Conservation (phyloP, 2,888 invertebrate genomes). For the Eudemis profundana region DNA sequence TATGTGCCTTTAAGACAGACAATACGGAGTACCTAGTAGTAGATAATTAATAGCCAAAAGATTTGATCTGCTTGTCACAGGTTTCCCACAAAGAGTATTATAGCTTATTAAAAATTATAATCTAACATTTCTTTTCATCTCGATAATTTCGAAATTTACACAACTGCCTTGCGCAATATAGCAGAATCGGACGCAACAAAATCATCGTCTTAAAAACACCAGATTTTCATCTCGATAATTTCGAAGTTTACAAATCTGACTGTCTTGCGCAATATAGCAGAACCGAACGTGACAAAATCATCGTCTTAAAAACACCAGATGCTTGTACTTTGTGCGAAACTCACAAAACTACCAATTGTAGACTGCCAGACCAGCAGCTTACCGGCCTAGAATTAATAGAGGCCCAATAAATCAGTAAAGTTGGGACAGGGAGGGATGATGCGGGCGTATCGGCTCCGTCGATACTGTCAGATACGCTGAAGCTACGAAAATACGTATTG, state of each 20-base stretch:
- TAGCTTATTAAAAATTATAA: no score
- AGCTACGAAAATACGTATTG: not conserved
- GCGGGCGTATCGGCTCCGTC: constrained; percentile 47
- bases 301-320: not conserved
- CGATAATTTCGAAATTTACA: no score
- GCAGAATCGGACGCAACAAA: not conserved
- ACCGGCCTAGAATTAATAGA: constrained; percentile 31
- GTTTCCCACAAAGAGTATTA: no score
- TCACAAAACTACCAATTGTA: not conserved
- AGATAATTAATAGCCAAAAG: no score
- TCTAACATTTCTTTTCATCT: no score
- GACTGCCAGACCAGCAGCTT: not conserved
- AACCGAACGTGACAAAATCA: not conserved
- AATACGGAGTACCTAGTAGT: no score
- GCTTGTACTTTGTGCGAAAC: not conserved
- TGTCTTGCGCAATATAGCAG: no score
- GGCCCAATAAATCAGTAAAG: constrained; percentile 51
- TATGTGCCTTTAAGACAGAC: no score
- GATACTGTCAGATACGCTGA: constrained; percentile 23
- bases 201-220: not conserved
- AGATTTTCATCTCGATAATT: no score
- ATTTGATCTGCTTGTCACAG: no score
- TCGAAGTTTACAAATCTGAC: no score
- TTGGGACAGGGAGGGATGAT: constrained; percentile 48
- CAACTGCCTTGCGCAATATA: no score